Percentiles rank a stretch among this genome's conserved stretches.
Evolutionary conservation across 2,113 vertebrate species (phyloP).

Genomic region (Pseudopipra pipra): DNA sequence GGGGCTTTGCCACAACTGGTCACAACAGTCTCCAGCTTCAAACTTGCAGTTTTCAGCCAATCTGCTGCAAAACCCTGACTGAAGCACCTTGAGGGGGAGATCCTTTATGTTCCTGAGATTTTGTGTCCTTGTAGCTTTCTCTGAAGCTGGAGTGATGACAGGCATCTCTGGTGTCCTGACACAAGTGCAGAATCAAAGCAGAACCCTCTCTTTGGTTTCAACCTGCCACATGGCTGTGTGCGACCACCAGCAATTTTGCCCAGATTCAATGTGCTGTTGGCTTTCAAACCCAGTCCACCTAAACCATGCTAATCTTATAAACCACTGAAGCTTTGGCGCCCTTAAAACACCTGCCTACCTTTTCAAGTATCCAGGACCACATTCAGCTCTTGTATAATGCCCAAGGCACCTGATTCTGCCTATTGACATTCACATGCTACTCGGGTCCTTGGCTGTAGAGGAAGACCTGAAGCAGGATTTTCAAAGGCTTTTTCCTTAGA

Average conservation of each 20-base stretch:
- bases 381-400: background rate
- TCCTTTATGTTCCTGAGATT: background rate
- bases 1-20: background rate
- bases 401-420: background rate
- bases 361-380: background rate
- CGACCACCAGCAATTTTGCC: background rate
- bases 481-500: conserved; percentile 25
- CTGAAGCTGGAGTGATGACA: background rate
- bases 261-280: background rate
- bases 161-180: background rate
- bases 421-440: background rate
- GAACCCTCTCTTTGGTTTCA: background rate
- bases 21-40: background rate
- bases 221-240: background rate
- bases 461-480: background rate
- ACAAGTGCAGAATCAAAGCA: background rate
- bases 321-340: background rate
- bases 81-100: background rate
- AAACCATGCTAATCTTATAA: background rate
- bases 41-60: background rate
- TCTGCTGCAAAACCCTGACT: background rate
- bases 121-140: background rate
- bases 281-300: background rate
- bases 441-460: background rate
- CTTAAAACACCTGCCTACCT: background rate